A percentile compares a stretch with the other conserved stretches of the same genome.
Conservation (phyloP, 2,888 invertebrate genomes). For the Trissonchulus latispiculum region DNA sequence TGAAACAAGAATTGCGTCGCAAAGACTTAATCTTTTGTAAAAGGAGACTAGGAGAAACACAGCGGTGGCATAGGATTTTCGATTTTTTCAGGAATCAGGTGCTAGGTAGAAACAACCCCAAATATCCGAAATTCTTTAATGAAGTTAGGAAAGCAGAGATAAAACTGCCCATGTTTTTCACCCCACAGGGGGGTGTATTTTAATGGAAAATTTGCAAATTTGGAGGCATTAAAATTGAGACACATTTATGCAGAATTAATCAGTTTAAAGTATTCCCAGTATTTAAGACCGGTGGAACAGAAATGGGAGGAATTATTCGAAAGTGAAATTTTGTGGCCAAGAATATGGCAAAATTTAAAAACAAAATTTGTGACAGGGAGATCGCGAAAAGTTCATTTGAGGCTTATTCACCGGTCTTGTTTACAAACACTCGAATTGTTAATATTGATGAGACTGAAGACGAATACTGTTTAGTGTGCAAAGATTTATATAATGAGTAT, state of each 20-base stretch:
- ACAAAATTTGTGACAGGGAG: not conserved
- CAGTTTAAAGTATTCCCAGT: not conserved
- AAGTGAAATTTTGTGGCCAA: too few species aligned
- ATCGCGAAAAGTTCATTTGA: not conserved
- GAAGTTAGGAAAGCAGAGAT: not conserved
- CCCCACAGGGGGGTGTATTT: not conserved
- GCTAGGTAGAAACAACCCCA: not conserved
- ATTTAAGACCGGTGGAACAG: conserved; percentile 1
- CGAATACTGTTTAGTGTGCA: too few species aligned
- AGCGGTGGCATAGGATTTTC: not conserved
- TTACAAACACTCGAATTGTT: too few species aligned
- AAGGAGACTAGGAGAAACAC: not conserved
- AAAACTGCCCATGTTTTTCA: not conserved
- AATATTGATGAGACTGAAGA: too few species aligned
- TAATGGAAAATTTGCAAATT: not conserved
- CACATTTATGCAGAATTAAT: not conserved
- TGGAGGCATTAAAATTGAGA: not conserved
- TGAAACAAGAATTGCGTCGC: not conserved
- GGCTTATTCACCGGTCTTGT: too few species aligned
- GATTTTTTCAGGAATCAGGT: not conserved
- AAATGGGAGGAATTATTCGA: too few species aligned
- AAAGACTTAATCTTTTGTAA: not conserved
- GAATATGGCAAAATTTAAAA: too few species aligned
- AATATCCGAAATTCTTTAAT: not conserved
- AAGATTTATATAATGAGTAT: too few species aligned